Base-by-base conservation (phyloP, 2,113 vertebrate species). In the Pterophyllum scalare region DNA sequence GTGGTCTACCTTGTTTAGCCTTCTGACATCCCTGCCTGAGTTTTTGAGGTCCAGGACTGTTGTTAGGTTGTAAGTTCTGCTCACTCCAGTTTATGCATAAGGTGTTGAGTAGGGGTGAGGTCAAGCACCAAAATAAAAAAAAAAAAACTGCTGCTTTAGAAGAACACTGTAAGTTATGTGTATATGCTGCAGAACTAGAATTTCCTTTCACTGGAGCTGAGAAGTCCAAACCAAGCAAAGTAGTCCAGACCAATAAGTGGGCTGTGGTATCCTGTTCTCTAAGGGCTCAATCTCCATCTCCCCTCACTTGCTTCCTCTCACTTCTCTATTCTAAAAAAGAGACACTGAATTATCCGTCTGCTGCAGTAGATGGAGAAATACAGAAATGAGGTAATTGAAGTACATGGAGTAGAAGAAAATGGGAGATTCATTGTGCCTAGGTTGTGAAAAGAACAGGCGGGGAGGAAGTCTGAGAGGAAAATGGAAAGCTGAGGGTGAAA, bases 211-310 rank as follows among this genome's bases (percentile, higher is more conserved):
- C 31, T 72, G 65, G 26, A 52, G 65, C 26, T 72, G 31, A 72
- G 40, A 52, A 52, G 65, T 72, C 46, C 65, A 72, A 72, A 72
- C 46, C 65, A 72, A 72, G 24, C 52, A 72, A 52, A 54, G 46
- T 14, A 54, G 46, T 72, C 67, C 67, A 72, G 67, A 72, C 65
- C 65, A 52, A 52, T 52, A 31, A 72, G 46, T 72, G 67, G 46
- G 46, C 46, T 72, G 46, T 72, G 46, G 67, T 72, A 72, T 72
- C 43, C 65, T 70, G 43, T 70, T 70, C 65, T 43, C 43, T 28
- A 49, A n/a, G n/a, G 11, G 43, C 65, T 26, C 26, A 52, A 20
- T 52, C 65, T 28, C 17, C 65, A 20, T 52, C 65, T 28, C 17
- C 65, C 10, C 24, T 19, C 46, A 72, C 52, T 72, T 4, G 17